phyloP scores from a whole-genome alignment of 2,797 vertebrate species.

The Saxicola maurus region DNA sequence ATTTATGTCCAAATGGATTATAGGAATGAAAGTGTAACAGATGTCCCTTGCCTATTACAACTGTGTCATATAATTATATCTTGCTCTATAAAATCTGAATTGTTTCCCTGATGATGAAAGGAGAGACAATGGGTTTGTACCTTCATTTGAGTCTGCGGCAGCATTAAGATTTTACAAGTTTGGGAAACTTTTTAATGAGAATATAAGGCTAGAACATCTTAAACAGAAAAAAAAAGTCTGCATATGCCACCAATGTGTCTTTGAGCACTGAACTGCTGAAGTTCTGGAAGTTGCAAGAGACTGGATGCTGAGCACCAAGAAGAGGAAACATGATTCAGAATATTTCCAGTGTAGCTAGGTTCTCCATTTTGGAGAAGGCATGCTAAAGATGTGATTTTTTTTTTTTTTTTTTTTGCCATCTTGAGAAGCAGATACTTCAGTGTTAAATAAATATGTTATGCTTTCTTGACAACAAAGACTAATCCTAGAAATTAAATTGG shows the following conservation, averaged over 20 bases:
- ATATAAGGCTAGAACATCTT: not conserved
- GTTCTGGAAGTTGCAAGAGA: slow-evolving; percentile 1
- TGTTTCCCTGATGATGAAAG: not conserved
- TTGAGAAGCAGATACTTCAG: not conserved
- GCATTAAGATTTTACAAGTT: not conserved
- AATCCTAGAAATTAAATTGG: not conserved
- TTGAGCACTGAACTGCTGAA: not conserved
- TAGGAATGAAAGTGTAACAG: slow-evolving; percentile 51
- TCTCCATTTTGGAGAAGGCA: slow-evolving; percentile 46
- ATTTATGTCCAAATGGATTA: slow-evolving; percentile 47
- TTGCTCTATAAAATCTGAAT: not conserved
- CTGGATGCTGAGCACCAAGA: not conserved
- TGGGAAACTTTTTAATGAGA: not conserved
- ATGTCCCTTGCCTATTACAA: slow-evolving; percentile 3
- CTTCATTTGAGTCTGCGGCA: not conserved
- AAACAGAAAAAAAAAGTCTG: not conserved
- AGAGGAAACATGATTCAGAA: slow-evolving; percentile 17
- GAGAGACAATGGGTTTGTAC: not conserved
- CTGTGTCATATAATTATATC: not conserved
- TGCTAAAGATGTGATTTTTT: not conserved
- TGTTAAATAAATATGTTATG: not conserved
- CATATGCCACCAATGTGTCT: not conserved
- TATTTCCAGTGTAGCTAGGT: not conserved
- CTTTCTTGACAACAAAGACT: not conserved
- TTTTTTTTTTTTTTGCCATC: not conserved